Evolutionary conservation across 2,797 vertebrate species (phyloP), one percentile per base, ranked within the genome.

Genomic region (Potorous gilbertii): DNA sequence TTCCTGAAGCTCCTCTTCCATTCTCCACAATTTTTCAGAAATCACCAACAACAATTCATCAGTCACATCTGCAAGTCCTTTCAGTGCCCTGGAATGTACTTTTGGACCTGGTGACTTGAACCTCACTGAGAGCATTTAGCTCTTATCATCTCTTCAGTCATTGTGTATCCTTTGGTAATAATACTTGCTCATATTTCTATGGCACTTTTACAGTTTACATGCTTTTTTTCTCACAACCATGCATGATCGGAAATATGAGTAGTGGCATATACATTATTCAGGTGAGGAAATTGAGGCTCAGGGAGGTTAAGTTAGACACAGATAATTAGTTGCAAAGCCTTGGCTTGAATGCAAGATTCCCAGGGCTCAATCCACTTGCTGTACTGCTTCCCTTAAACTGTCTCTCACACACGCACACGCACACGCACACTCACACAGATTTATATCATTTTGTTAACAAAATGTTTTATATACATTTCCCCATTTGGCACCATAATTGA

Each of bases 1-100:
- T 81, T 81, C 74, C 74, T 81, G 74, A 81, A 81, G 74, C 21
- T 46, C 74, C 74, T 81, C 74, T 81, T 81, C 74, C 74, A 46
- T 81, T 81, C 74, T 81, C 74, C 74, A 81, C 74, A 81, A 81
- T 81, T 81, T 81, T 81, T 81, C 74, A 81, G 74, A 81, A 81
- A 81, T 81, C 74, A 81, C 74, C 74, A 81, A 46, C 74, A 81
- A 81, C 74, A 81, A 81, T 81, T 11, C 74, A 81, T 46, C 74
- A 81, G 74, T 81, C 74, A 46, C 40, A 81, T 46, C 74, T 46
- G 40, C 74, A 81, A 81, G 74, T 81, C 46, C 74, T 81, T 81
- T 81, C 74, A 81, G 40, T 81, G 40, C 74, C 74, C 40, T 81
- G 74, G 74, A 81, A 81, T 81, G 74, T 81, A 46, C 74, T 81